phyloP scores from a whole-genome alignment of 2,113 vertebrate genomes.

The Myxocyprinus asiaticus region DNA sequence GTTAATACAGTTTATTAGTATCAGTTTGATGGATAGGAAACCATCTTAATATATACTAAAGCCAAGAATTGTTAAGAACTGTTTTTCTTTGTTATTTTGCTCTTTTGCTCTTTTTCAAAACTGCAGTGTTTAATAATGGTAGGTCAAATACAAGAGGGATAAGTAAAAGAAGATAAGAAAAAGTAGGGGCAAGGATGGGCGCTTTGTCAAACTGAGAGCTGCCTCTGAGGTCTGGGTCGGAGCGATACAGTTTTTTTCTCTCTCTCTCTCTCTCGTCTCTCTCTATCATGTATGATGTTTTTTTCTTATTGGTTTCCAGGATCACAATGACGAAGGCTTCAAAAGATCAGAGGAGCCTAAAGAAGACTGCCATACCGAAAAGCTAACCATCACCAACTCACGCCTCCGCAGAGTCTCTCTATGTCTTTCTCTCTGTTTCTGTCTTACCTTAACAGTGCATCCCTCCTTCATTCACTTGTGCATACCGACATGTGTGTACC shows the following conservation, averaged over 20 bases:
- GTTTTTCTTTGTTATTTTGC: no score
- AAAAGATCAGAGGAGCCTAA: slow-evolving; percentile 54
- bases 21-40: no score
- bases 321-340: slow-evolving; percentile 67
- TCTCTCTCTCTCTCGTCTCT: slow-evolving; percentile 25
- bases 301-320: slow-evolving; percentile 65
- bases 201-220: slow-evolving; percentile 57
- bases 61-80: no score
- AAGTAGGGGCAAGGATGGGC: slow-evolving; percentile 22
- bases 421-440: slow-evolving; percentile 24
- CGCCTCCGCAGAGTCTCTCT: slow-evolving; percentile 47
- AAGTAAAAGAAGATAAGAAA: slow-evolving; percentile 1
- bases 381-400: slow-evolving; percentile 44
- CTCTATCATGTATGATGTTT: slow-evolving; percentile 44
- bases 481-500: background rate
- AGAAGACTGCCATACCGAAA: slow-evolving; percentile 45
- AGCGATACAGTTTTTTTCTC: slow-evolving; percentile 32
- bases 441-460: slow-evolving; percentile 34
- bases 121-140: no score
- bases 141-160: background rate
- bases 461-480: slow-evolving; percentile 36
- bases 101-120: no score
- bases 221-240: slow-evolving; percentile 52
- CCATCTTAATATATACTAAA: no score
- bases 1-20: no score